Evolutionary conservation across 2,113 vertebrate genomes (phyloP), one percentile per base, ranked within the genome.

Genomic region (Anolis sagrei): DNA sequence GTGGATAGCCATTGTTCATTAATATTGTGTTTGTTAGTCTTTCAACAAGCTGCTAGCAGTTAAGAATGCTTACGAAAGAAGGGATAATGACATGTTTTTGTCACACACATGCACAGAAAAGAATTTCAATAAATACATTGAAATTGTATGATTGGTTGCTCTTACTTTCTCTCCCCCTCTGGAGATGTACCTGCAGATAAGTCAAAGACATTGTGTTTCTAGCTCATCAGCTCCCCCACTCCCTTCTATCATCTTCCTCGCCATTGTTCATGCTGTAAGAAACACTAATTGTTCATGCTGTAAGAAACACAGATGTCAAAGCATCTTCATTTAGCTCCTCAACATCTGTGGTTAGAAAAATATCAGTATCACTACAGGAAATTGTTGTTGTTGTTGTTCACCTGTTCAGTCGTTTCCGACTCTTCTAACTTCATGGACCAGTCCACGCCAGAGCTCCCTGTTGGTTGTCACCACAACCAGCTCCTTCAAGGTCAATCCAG

Each of bases 11-110:
- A 90, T 92, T 74, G 79, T 92, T 94, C 87, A 79, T 80, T 92
- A 90, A 88, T 89, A 91, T 91, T 93, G 93, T 89, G 44, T 91
- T 83, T 90, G 76, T 76, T 73, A n/a, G 70, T 91, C 89, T 86
- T 85, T 92, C 83, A 89, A 79, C 85, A 90, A 90, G 44, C 39
- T 89, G 90, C 51, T 82, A 92, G 79, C 29, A 92, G 92, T 94
- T 92, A 91, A 90, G 75, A 90, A 86, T 88, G 39, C 69, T 81
- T 91, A 85, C 89, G 91, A 93, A 90, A 70, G 83, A 88, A 91
- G 89, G 11, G 4, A 79, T 92, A 92, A 94, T 92, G 48, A 70
- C 82, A 83, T 86, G 75, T 89, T 89, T 86, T 84, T 91, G 81
- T 91, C 81, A 62, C 10, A 32, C 36, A 3, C 34, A 64, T 27